A percentile compares a stretch with the other conserved stretches of the same genome.
Conservation (phyloP, 1,140 invertebrate species). For the Plodia interpunctella region DNA sequence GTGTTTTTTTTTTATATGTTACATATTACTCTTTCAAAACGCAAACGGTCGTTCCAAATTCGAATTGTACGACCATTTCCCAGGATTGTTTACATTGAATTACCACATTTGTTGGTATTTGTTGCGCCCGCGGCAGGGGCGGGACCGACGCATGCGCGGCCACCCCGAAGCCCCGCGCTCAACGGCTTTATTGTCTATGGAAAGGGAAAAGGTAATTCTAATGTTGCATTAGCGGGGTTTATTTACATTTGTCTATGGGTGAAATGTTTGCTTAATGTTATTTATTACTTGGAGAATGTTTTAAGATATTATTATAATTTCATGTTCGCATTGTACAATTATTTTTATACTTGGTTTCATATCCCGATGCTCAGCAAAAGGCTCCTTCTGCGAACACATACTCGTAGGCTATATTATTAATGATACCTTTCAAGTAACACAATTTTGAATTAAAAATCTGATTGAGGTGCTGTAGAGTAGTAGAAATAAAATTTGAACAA, state of each 20-base stretch:
- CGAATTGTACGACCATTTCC: constrained; percentile 21
- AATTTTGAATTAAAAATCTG: too few species aligned
- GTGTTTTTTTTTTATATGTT: too few species aligned
- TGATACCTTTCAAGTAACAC: too few species aligned
- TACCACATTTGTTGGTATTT: constrained; percentile 54
- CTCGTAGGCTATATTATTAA: too few species aligned
- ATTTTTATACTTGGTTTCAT: too few species aligned
- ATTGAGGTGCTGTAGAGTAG: too few species aligned
- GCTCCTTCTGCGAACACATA: too few species aligned
- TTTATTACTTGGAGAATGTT: background rate
- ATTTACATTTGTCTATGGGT: constrained; percentile 4
- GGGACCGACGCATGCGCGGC: constrained; percentile 43
- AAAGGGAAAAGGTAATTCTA: constrained; percentile 8
- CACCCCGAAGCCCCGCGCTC: constrained; percentile 48
- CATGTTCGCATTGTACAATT: too few species aligned
- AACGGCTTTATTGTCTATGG: constrained; percentile 11
- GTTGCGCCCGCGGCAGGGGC: constrained; percentile 30
- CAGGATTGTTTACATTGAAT: constrained; percentile 60
- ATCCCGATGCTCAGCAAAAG: too few species aligned
- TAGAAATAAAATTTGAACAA: too few species aligned
- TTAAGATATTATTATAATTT: background rate
- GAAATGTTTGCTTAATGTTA: constrained; percentile 2
- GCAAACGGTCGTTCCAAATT: background rate
- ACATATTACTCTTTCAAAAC: too few species aligned
- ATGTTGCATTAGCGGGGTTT: constrained; percentile 5